phyloP scores from a whole-genome alignment of 2,113 vertebrate species.

The Donacobius atricapilla region DNA sequence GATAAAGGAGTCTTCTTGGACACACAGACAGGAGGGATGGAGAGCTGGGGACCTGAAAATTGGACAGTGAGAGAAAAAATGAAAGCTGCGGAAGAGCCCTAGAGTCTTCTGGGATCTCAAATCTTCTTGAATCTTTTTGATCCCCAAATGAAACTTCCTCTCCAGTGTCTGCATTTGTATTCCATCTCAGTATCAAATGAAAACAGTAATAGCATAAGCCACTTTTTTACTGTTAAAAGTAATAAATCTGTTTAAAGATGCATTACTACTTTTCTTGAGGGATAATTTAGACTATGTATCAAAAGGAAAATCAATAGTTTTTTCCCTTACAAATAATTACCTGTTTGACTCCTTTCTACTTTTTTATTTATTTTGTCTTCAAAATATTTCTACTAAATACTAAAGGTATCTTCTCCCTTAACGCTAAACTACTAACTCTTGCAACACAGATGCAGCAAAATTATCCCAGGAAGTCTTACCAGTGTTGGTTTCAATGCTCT shows the following conservation, averaged over 20 bases:
- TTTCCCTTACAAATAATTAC: constrained; percentile 82
- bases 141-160: not conserved
- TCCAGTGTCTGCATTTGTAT: constrained; percentile 6
- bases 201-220: constrained; percentile 70
- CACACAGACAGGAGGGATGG: not conserved
- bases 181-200: constrained; percentile 46
- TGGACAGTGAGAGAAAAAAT: not conserved
- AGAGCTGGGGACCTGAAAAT: not conserved
- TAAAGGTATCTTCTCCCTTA: constrained; percentile 14
- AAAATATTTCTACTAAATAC: constrained; percentile 59
- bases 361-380: constrained; percentile 76
- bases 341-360: constrained; percentile 70
- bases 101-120: not conserved
- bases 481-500: not conserved
- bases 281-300: constrained; percentile 83
- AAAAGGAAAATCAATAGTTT: constrained; percentile 83
- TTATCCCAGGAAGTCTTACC: not conserved
- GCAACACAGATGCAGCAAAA: not conserved
- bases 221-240: constrained; percentile 62
- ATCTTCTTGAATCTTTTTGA: not conserved
- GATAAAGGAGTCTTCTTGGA: not conserved
- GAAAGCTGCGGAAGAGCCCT: not conserved
- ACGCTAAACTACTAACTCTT: not conserved
- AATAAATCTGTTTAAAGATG: constrained; percentile 84
- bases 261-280: constrained; percentile 81